Evolutionary conservation across 2,888 invertebrate genomes (phyloP).

Genomic region (Andrena praecox): DNA sequence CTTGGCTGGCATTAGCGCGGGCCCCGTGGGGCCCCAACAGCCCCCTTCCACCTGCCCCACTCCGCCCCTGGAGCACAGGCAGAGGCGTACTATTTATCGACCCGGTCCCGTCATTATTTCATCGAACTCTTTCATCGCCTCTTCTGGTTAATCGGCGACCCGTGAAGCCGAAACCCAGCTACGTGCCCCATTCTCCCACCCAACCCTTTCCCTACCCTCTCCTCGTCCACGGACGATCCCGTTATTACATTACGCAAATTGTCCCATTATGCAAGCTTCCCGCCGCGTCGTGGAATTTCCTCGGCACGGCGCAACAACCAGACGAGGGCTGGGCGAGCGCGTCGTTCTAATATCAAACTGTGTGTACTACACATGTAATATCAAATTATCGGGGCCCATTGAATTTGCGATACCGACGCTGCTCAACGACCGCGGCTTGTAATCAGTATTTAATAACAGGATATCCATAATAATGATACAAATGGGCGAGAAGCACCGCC

Average conservation of each 20-base stretch:
- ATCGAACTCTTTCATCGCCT: slow-evolving; percentile 83
- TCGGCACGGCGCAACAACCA: neutral
- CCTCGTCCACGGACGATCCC: neutral
- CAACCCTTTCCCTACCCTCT: no score
- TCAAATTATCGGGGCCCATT: no score
- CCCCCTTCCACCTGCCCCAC: slow-evolving; percentile 55
- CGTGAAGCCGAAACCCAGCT: slow-evolving; percentile 43
- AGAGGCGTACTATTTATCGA: slow-evolving; percentile 80
- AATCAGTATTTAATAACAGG: slow-evolving; percentile 11
- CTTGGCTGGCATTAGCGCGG: slow-evolving; percentile 67
- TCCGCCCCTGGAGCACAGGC: slow-evolving; percentile 62
- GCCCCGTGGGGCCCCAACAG: slow-evolving; percentile 49
- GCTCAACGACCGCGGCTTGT: neutral
- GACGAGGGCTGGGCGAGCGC: neutral
- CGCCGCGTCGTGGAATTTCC: neutral
- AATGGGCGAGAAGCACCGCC: neutral
- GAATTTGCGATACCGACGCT: neutral
- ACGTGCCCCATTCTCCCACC: neutral
- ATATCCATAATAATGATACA: neutral
- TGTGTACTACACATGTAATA: no score
- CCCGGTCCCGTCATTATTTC: slow-evolving; percentile 82
- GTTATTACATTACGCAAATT: slow-evolving; percentile 40
- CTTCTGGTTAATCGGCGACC: slow-evolving; percentile 67
- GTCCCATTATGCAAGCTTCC: slow-evolving; percentile 6
- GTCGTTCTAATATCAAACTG: no score